Conservation (phyloP, 1,140 invertebrate genomes). For the Anadara kagoshimensis region DNA sequence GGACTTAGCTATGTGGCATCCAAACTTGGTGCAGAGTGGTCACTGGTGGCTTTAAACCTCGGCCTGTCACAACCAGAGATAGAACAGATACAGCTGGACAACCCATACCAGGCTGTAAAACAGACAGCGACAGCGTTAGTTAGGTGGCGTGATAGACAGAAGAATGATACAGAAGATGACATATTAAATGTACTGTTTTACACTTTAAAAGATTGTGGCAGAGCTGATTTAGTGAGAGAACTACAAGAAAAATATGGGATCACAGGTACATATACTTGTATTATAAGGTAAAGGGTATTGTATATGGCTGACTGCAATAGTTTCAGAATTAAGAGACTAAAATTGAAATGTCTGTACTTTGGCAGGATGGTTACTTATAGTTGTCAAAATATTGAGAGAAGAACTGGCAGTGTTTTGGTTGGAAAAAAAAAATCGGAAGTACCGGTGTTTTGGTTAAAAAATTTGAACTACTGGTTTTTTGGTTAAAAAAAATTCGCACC, state of each 20-base stretch:
- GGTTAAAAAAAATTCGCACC: too few relatives aligned
- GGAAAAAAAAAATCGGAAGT: too few relatives aligned
- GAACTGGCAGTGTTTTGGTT: too few relatives aligned
- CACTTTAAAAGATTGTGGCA: slow-evolving; percentile 22
- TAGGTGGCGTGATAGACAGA: slow-evolving; percentile 38
- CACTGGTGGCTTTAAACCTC: slow-evolving; percentile 47
- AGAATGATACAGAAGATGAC: slow-evolving; percentile 12
- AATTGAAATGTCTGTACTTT: too few relatives aligned
- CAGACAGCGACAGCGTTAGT: slow-evolving; percentile 41
- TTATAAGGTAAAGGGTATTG: too few relatives aligned
- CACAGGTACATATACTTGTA: too few relatives aligned
- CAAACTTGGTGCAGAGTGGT: slow-evolving; percentile 60
- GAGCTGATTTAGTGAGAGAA: slow-evolving; percentile 40
- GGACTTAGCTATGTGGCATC: slow-evolving; percentile 56
- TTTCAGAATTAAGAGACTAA: too few relatives aligned
- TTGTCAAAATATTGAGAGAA: too few relatives aligned
- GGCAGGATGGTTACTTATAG: too few relatives aligned
- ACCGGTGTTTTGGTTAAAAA: too few relatives aligned
- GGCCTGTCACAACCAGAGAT: slow-evolving; percentile 56
- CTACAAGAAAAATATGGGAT: slow-evolving; percentile 38
- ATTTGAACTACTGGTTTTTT: too few relatives aligned
- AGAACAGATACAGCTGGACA: slow-evolving; percentile 61
- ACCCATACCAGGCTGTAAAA: slow-evolving; percentile 40
- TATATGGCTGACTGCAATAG: too few relatives aligned
- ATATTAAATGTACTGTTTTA: slow-evolving; percentile 35